Base-by-base conservation (phyloP, 2,888 invertebrate genomes). In the Lasioglossum lativentre region DNA sequence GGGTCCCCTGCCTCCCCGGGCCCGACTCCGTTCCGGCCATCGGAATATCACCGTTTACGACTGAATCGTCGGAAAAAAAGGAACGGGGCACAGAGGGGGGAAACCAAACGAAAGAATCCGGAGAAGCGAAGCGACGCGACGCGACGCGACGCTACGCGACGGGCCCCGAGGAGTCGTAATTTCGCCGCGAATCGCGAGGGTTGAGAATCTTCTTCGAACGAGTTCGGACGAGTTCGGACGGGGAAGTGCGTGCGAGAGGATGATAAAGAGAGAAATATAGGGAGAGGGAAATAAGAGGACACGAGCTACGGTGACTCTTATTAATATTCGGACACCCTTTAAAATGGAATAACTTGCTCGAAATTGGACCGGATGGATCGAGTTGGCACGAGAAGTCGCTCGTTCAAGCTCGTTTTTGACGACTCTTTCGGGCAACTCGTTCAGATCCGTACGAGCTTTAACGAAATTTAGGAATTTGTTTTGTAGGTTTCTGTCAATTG, bases 161-260 rank as follows among this genome's bases (percentile, higher is more conserved):
- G 23, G 82, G 45, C 34, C 66, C 34, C 74, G 77, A 85, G 59
- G 77, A 89, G 86, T 88, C 86, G 83, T 87, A 90, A 90, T 88
- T 85, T 87, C 79, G 87, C 78, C 52, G 80, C 76, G 79, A 86
- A 84, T 89, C 86, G 76, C 79, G 88, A 80, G 89, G 86, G 85
- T 78, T 77, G 86, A 83, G 85, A 77, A 82, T 77, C 72, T 66
- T n/a, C 45, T 38, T 19, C 63, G 68, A 10, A 47, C 47, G 38
- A 68, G 63, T 19, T 8, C 8, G 1, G 63, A 47, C 47, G 38
- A 68, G 63, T 19, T 8, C 8, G 1, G 63, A 63, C 6, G 19
- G 70, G 70, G 40, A 19, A 38, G 63, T 63, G 63, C 56, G 71
- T 52, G n/a, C 52, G 66, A 71, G 84, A 77, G 6, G 16, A 6